Conservation (phyloP, 2,797 vertebrate species). For the Crax fasciolata region DNA sequence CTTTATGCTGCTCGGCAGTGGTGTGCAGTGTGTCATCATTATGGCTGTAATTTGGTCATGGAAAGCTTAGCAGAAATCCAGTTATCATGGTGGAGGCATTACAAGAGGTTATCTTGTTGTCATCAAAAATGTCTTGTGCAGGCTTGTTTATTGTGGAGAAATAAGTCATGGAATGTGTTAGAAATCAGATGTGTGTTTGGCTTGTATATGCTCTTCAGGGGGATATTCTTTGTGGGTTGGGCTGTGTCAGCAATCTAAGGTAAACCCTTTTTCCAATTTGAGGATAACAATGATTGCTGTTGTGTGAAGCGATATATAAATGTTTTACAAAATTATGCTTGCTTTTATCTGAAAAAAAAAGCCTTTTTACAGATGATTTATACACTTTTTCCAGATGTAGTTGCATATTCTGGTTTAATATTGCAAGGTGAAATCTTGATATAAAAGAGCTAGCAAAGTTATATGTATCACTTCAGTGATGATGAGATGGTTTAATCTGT, state of each 20-base stretch:
- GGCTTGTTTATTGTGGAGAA: neutral
- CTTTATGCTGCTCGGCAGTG: conserved; percentile 53
- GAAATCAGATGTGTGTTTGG: neutral
- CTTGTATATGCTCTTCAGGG: neutral
- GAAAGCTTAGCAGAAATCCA: conserved; percentile 74
- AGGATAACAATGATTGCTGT: neutral
- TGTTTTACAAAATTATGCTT: neutral
- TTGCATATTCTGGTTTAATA: neutral
- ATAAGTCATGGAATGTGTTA: neutral
- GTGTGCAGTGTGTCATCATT: conserved; percentile 42
- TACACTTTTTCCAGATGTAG: neutral
- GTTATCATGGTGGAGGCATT: conserved; percentile 68
- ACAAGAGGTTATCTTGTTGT: conserved; percentile 50
- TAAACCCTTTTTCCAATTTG: neutral
- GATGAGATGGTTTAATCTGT: neutral
- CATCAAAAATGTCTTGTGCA: conserved; percentile 31
- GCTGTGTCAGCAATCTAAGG: conserved; percentile 7
- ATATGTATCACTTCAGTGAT: neutral
- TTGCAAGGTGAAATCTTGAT: neutral
- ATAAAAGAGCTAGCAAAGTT: neutral
- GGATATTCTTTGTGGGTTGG: neutral
- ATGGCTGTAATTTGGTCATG: conserved; percentile 61
- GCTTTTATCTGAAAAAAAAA: neutral
- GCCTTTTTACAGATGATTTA: neutral
- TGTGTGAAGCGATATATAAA: neutral